Base-by-base conservation (phyloP, 2,113 vertebrate genomes). In the Notarius lentiginosus region DNA sequence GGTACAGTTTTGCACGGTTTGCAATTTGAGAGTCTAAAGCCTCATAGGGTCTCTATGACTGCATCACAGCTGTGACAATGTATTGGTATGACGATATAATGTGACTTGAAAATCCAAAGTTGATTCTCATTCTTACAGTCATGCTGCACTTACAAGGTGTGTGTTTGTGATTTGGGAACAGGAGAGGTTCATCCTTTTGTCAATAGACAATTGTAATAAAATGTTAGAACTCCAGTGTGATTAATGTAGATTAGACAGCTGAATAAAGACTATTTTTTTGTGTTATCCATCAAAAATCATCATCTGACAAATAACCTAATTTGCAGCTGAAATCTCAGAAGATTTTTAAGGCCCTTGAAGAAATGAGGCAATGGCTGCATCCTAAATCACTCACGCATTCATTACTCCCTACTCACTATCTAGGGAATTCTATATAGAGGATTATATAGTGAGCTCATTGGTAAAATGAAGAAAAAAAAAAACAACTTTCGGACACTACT, bases 1-100 rank as follows among this genome's bases (percentile, higher is more conserved):
- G 93, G 95, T 96, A 88, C 11, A 47, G 30, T 86, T 53, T 41
- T 65, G 61, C 75, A 3, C 12, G 82, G 22, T 58, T 30, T 76
- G 18, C 41, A n/a, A 17, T 79, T 65, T n/a, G 11, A n/a, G 60
- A 58, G 56, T 20, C 9, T 61, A 15, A 49, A 82, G 20, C 22
- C 49, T 27, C 27, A 49, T 49, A 63, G 0, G 58, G 17, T 63
- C 58, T 41, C 2, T 15, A 7, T 47, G 63, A 82, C 2, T 63
- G 58, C 12, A 30, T 34, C 27, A 60, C 2, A 0, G 55, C 77
- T 58, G 14, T 18, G n/a, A 34, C 4, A 61, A 12, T 11, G 15
- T 81, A 41, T 34, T 24, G 8, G 27, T 22, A 2, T 41, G 55
- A 10, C 11, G 5, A 80, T 60, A 34, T 56, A 79, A 79, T 17